Conservation (phyloP, 2,113 vertebrate species). For the Oncorhynchus tshawytscha region DNA sequence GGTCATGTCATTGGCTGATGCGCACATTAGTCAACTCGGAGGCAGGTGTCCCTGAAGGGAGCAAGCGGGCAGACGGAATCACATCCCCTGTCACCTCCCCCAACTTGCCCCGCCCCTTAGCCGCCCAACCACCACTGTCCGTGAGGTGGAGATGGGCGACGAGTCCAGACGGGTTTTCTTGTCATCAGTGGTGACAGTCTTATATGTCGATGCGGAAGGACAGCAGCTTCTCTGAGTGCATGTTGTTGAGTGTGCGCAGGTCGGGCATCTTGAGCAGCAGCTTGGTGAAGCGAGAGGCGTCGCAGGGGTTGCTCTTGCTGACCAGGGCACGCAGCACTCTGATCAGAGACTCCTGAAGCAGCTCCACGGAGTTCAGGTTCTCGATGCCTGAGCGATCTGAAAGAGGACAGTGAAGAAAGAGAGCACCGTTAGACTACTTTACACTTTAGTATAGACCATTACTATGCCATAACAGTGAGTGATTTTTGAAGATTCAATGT, state of each 20-base stretch:
- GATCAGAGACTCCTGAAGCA: conserved; percentile 91
- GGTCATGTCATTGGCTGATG: conserved; percentile 12
- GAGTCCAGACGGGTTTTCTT: too few relatives aligned
- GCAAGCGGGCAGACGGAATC: conserved; percentile 1
- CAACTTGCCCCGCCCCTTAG: not conserved
- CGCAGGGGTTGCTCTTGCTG: conserved; percentile 76
- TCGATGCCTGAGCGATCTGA: conserved; percentile 88
- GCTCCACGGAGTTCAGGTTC: conserved; percentile 84
- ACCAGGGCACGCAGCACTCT: conserved; percentile 82
- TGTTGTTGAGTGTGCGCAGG: conserved; percentile 91
- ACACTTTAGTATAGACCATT: too few relatives aligned
- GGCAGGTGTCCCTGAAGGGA: conserved; percentile 3
- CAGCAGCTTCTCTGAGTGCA: conserved; percentile 93
- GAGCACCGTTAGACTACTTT: not conserved
- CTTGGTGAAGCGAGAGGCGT: conserved; percentile 89
- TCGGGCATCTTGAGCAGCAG: conserved; percentile 90
- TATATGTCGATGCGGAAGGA: conserved; percentile 87
- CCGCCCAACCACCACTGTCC: not conserved
- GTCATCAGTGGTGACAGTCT: conserved; percentile 3
- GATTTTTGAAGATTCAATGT: too few relatives aligned
- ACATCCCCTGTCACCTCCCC: not conserved
- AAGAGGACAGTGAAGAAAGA: conserved; percentile 8
- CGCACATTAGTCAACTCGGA: conserved; percentile 1
- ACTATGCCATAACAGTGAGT: too few relatives aligned
- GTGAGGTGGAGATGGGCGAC: not conserved